Base-by-base conservation (phyloP, 2,888 invertebrate species). In the Orchesellides sinensis region DNA sequence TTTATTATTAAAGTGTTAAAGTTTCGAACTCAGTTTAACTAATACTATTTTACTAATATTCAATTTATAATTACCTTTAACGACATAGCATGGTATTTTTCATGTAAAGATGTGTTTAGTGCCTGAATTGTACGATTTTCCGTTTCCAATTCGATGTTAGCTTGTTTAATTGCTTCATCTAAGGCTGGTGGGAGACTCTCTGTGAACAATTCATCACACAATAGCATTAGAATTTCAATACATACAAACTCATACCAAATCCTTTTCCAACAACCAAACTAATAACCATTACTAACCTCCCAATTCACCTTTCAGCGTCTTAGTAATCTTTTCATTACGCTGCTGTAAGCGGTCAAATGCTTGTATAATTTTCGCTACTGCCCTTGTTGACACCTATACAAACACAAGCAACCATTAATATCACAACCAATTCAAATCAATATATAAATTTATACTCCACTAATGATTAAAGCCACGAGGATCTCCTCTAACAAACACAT, bases 331-430 rank as follows among this genome's bases (percentile, higher is more conserved):
- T 89, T 98, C 97, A 91, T 98, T 98, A 88, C 98, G 93, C 90
- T 98, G 98, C 92, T 97, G 96, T 73, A 99, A 92, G 70, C 98
- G 93, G 91, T 99, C 99, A 90, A 98, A 98, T 0, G 98, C 98
- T 90, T 98, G 97, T 70, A 99, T 94, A 29, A 99, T 95, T 91
- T 98, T 98, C 1, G 97, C 98, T 23, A 99, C 98, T 6, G 98
- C 98, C 83, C 98, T 92, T 89, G 98, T 97, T 10, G 98, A 98
- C 21, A 98, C 98, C 86, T 87, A 52, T 14, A 25, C 2, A 27
- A n/a, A n/a, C n/a, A n/a, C n/a, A n/a, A n/a, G n/a, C n/a, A n/a
- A n/a, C n/a, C n/a, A n/a, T n/a, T n/a, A n/a, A n/a, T n/a, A n/a
- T n/a, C n/a, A n/a, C n/a, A n/a, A n/a, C n/a, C n/a, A n/a, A n/a